Evolutionary conservation across 2,797 vertebrate genomes (phyloP).

Genomic region (Oreochromis grahami): DNA sequence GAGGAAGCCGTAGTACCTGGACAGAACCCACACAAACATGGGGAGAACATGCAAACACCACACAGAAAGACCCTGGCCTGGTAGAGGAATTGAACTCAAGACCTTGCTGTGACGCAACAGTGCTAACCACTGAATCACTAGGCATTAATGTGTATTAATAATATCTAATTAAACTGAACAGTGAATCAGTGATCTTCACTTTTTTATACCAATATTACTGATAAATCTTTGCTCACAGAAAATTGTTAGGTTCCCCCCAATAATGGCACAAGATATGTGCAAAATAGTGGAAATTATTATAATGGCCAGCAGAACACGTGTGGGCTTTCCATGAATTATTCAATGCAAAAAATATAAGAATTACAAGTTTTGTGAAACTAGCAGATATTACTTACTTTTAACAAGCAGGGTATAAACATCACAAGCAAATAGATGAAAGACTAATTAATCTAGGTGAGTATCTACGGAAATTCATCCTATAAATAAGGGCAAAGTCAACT

Average conservation of each 20-base stretch:
- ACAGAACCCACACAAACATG: not conserved
- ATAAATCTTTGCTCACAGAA: not conserved
- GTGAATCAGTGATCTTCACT: not conserved
- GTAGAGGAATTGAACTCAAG: not conserved
- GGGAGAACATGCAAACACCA: not conserved
- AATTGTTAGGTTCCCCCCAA: not conserved
- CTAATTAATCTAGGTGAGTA: no score
- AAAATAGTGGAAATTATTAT: not conserved
- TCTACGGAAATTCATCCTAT: not conserved
- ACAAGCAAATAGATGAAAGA: not conserved
- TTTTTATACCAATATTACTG: not conserved
- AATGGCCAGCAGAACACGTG: not conserved
- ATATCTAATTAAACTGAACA: no score
- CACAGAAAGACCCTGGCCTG: not conserved
- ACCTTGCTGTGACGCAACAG: not conserved
- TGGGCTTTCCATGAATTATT: not conserved
- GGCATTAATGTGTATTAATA: no score
- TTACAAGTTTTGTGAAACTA: not conserved
- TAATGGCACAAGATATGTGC: not conserved
- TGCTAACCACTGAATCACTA: not conserved
- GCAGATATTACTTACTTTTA: not conserved
- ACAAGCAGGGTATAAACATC: not conserved
- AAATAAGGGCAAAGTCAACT: not conserved
- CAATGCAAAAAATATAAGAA: not conserved
- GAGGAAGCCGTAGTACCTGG: not conserved